Evolutionary conservation across 92 coral and sea anemone species (phyloP), one percentile per base, ranked within the genome.

Genomic region (Plumapathes pennacea): DNA sequence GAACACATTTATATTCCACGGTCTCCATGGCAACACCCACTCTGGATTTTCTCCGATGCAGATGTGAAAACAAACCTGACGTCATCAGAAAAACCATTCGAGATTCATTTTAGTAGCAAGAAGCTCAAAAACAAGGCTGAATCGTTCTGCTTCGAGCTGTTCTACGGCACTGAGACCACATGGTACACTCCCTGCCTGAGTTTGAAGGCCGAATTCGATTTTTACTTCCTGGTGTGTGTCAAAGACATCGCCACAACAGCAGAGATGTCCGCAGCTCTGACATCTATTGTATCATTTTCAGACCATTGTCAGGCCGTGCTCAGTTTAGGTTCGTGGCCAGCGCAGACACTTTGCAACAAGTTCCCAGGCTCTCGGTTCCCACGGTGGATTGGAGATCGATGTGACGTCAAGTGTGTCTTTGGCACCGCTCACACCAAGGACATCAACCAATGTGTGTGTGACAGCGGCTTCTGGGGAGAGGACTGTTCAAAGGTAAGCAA

Each of bases 31-130:
- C 85, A 80, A 54, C 89, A 69, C n/a, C 89, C 98, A 32, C 11
- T n/a, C 1, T 88, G 98, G 98, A 80, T 88, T 4, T 77, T 80
- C 60, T 92, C 98, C 26, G 98, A 88, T 57, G 98, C 96, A 36
- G 82, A 89, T 60, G 58, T 92, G 15, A 42, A 66, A 19, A 72
- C 77, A 34, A 92, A 92, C 85, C 50, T 92, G 22, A 88, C 89
- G 21, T 66, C 82, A 34, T 27, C 75, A 25, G 74, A 82, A 3
- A 72, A 62, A 66, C 85, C 96, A 0, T 84, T 89, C 73, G 89
- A 67, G 38, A 63, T 60, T 7, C 54, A 57, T 28, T 78, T 71
- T 40, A 58, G 45, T 21, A 74, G 81, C 51, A 71, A 79, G 26
- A 73, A 66, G 10, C 39, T 80, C 3, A 81, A 77, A 19, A 51